These are phyloP conservation scores for Pogonomyrmex californicus DNA, from an alignment of 1,140 invertebrate genomes.

Conservation along the genomic window DNA sequence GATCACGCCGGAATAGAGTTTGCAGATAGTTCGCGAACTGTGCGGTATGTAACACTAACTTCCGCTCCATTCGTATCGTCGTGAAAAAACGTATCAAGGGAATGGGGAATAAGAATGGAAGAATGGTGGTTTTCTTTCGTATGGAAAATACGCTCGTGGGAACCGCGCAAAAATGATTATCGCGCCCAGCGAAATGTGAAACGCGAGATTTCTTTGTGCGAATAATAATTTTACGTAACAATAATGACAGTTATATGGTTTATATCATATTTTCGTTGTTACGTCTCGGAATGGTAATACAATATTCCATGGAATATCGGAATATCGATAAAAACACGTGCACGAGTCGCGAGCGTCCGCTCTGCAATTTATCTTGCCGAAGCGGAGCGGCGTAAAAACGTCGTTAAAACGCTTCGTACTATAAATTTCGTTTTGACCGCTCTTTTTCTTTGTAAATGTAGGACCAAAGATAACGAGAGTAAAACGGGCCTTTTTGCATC, in stretches of 20 bases:
- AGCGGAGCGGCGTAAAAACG: slow-evolving; percentile 52
- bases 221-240: slow-evolving; percentile 6
- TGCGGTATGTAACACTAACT: slow-evolving; percentile 11
- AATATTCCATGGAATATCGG: slow-evolving; percentile 41
- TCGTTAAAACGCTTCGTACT: slow-evolving; percentile 52
- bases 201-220: background rate
- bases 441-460: slow-evolving; percentile 59
- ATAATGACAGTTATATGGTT: background rate
- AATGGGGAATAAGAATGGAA: background rate
- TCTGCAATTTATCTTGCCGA: slow-evolving; percentile 40
- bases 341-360: slow-evolving; percentile 24
- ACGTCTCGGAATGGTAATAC: slow-evolving; percentile 19
- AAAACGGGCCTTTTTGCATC: slow-evolving; percentile 47
- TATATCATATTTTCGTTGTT: slow-evolving; percentile 32
- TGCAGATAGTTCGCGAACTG: slow-evolving; percentile 49
- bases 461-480: slow-evolving; percentile 47
- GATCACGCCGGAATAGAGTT: slow-evolving; percentile 67
- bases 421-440: slow-evolving; percentile 48
- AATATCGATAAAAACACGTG: slow-evolving; percentile 48
- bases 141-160: slow-evolving; percentile 3
- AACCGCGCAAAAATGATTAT: slow-evolving; percentile 12
- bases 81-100: slow-evolving; percentile 2
- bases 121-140: background rate
- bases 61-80: slow-evolving; percentile 15
- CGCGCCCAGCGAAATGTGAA: background rate